Conservation (phyloP, 2,113 vertebrate species). For the Eulacestoma nigropectus region DNA sequence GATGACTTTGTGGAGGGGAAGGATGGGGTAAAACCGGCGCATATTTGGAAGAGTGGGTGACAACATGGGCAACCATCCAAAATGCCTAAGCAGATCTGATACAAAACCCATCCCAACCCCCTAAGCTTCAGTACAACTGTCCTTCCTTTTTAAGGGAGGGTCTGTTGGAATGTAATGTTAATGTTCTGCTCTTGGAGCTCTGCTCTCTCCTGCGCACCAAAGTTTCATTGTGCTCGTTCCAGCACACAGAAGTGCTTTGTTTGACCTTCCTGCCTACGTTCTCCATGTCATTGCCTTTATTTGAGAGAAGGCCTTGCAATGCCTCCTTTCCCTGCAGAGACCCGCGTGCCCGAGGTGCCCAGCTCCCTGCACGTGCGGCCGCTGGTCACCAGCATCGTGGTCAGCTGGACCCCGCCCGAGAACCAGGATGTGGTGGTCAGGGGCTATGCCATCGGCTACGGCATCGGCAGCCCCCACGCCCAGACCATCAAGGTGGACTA, state of each 20-base stretch:
- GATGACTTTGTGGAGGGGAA: background rate
- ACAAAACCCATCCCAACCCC: background rate
- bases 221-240: accelerated
- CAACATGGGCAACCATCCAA: background rate
- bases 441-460: slow-evolving; percentile 92
- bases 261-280: background rate
- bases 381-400: slow-evolving; percentile 92
- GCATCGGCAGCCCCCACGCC: slow-evolving; percentile 92
- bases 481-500: slow-evolving; percentile 97
- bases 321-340: slow-evolving; percentile 72
- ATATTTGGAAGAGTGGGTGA: background rate
- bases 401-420: slow-evolving; percentile 97
- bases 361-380: slow-evolving; percentile 95
- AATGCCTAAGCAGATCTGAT: background rate
- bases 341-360: slow-evolving; percentile 89
- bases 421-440: slow-evolving; percentile 96
- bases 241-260: background rate
- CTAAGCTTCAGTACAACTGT: background rate
- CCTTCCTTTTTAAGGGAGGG: background rate
- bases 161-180: background rate
- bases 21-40: background rate
- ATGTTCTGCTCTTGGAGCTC: background rate
- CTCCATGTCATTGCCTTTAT: accelerated
- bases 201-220: background rate
- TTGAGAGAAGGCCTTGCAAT: background rate